These are phyloP conservation scores for Cyanistes caeruleus DNA, from an alignment of 2,113 vertebrate species.

Conservation along the genomic window DNA sequence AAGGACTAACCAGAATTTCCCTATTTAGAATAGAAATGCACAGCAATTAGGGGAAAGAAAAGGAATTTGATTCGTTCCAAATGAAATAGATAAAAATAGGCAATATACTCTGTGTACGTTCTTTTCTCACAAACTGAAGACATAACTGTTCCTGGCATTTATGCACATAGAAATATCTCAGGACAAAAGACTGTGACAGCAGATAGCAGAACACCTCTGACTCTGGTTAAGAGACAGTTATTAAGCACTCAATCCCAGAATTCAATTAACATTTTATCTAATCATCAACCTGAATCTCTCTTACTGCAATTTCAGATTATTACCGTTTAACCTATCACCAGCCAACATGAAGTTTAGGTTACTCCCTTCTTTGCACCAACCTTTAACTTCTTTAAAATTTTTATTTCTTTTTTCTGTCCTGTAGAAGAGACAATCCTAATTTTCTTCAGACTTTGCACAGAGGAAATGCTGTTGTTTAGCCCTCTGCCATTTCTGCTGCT, in stretches of 20 bases:
- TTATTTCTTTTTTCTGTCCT: background rate
- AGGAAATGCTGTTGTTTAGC: background rate
- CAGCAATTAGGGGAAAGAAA: background rate
- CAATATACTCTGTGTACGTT: background rate
- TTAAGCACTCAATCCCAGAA: background rate
- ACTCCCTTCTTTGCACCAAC: background rate
- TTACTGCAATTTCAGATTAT: background rate
- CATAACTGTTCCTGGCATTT: background rate
- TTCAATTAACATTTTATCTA: background rate
- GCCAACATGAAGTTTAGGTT: background rate
- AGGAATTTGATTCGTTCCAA: background rate
- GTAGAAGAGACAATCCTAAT: background rate
- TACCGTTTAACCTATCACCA: background rate
- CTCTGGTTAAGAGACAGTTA: background rate
- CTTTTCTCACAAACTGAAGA: background rate
- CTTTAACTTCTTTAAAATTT: background rate
- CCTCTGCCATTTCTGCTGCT: background rate
- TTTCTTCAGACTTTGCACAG: background rate
- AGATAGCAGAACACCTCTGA: background rate
- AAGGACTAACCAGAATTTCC: background rate
- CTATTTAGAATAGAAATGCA: background rate
- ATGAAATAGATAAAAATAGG: background rate
- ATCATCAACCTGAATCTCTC: background rate
- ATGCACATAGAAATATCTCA: background rate
- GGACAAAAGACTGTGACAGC: background rate